Base-by-base conservation (phyloP, 1,140 invertebrate species). In the Drosophila funebris region DNA sequence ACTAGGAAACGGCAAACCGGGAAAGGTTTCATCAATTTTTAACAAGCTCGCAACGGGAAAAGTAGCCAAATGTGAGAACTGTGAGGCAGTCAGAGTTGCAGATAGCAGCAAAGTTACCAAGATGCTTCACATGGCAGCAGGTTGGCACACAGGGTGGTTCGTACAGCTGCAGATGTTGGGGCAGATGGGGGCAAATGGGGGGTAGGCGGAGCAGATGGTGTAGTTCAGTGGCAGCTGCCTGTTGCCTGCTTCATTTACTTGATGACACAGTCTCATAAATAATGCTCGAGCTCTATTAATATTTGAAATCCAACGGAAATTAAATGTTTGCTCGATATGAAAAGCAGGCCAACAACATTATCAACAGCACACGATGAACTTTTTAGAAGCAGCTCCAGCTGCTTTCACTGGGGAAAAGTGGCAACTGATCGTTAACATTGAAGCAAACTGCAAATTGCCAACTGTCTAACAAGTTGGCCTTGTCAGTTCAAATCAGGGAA, bases 241-340 rank as follows among this genome's bases (percentile, higher is more conserved):
- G 44, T 64, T 68, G 76, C 66, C 76, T 76, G 74, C 70, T 87
- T 87, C 82, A 88, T 88, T 88, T 87, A 76, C 78, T 73, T 88
- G 84, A 88, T 88, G 83, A 88, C 83, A 89, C 70, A 56, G 71
- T 58, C 83, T 88, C 84, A 88, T 88, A 77, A 88, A 88, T 88
- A 88, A 88, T 88, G 76, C 68, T 64, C 8, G 37, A 69, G 64
- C 73, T 63, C 84, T 77, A 83, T 88, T 88, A 88, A 88, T 88
- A 88, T 89, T 88, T 88, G 80, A 88, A 79, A 48, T 62, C 48
- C 71, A 73, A 58, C 83, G 84, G 78, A 87, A 87, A 87, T 87
- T 88, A 78, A 88, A 87, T 88, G 78, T 77, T 44, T 70, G 80
- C 66, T 43, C 33, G 4, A 24, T 16, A 60, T 33, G 37, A 24